Evolutionary conservation across 2,113 vertebrate genomes (phyloP).

Genomic region (Rhizomys pruinosus): DNA sequence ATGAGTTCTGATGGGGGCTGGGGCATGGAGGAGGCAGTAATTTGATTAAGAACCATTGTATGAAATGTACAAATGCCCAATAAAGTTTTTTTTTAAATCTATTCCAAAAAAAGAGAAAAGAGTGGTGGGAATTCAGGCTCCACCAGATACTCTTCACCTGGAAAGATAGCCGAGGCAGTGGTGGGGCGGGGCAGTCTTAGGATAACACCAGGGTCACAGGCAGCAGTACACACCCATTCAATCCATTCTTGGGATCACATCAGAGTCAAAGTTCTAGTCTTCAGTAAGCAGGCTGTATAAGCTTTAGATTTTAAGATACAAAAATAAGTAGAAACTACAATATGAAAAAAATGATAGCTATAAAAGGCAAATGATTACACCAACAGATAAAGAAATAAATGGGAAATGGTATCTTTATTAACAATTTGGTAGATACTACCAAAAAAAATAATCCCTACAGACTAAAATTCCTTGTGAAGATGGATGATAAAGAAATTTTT

Average conservation of each 20-base stretch:
- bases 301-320: background rate
- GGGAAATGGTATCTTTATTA: background rate
- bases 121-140: too few species aligned
- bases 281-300: background rate
- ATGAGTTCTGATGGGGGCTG: too few species aligned
- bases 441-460: background rate
- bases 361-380: background rate
- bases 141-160: too few species aligned
- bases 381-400: background rate
- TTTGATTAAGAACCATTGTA: too few species aligned
- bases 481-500: too few species aligned
- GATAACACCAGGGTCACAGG: accelerated
- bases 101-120: too few species aligned
- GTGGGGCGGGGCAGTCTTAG: too few species aligned
- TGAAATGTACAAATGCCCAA: too few species aligned
- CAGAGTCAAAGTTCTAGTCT: too few species aligned
- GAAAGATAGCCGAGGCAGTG: too few species aligned
- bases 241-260: background rate
- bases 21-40: too few species aligned
- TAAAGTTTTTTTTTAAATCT: too few species aligned
- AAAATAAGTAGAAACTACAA: background rate
- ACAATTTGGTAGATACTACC: background rate
- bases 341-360: background rate
- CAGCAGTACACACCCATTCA: accelerated
- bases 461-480: background rate